Percentiles rank a stretch among this genome's conserved stretches.
Evolutionary conservation across 2,797 vertebrate species (phyloP).

Genomic region (Oryzias dopingdopingensis): DNA sequence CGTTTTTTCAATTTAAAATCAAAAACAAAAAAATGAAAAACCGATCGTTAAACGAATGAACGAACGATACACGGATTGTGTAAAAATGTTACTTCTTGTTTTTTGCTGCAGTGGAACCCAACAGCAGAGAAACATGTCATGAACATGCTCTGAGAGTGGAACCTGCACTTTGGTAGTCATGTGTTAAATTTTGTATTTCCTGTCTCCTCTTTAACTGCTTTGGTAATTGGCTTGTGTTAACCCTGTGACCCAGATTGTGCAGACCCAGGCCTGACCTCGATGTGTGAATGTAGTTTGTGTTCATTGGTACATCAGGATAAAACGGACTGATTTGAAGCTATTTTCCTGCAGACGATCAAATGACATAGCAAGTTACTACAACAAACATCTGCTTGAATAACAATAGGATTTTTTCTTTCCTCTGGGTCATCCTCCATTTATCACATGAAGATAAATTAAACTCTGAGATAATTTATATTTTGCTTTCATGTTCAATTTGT

Average conservation of each 20-base stretch:
- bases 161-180: conserved; percentile 74
- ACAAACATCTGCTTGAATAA: no score
- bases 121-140: conserved; percentile 11
- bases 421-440: no score
- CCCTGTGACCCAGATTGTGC: conserved; percentile 75
- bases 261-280: conserved; percentile 28
- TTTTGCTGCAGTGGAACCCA: conserved; percentile 18
- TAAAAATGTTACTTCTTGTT: background rate
- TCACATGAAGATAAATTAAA: no score
- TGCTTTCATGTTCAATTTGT: no score
- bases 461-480: no score
- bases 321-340: conserved; percentile 4
- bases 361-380: conserved; percentile 1
- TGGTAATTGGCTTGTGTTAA: conserved; percentile 84
- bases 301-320: conserved; percentile 3
- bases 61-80: no score
- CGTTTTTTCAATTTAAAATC: no score
- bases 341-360: conserved; percentile 22
- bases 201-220: conserved; percentile 82
- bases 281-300: conserved; percentile 7
- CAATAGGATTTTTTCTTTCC: no score
- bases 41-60: no score
- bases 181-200: conserved; percentile 82
- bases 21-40: no score
- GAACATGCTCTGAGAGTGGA: conserved; percentile 55